Base-by-base conservation (phyloP, 1,140 invertebrate genomes). In the Drosophila hydei region DNA sequence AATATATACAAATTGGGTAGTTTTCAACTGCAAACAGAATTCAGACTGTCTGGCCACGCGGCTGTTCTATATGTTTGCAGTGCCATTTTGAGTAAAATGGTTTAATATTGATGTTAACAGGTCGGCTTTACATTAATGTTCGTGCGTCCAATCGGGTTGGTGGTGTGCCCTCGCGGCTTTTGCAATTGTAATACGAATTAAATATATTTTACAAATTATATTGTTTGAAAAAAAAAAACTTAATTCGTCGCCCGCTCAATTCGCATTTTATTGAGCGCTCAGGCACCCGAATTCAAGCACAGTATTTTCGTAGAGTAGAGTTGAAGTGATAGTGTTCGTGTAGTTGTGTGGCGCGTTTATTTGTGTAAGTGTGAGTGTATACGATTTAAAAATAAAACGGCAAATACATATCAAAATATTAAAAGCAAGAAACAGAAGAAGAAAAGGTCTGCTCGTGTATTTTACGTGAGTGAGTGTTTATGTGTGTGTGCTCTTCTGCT, bases 341-440 rank as follows among this genome's bases (percentile, higher is more conserved):
- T 67, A 38, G 30, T 38, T 50, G 16, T 42, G 38, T 42, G 38
- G 38, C 38, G 38, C 38, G 40, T 72, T 16, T 30, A 21, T 23
- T 45, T 72, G 58, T 55, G 25, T 55, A 25, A 16, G 42, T 69
- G 74, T 60, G 63, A 42, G 14, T 56, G 68, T 74, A 38, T 55
- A 52, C 62, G 75, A 69, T 87, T 87, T 87, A 88, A 88, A 87
- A 87, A 87, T 87, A 87, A 87, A 75, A 78, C 81, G 38, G 75
- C 78, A 83, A 87, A 83, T 87, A 84, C 80, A 84, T 84, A 84
- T 80, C 52, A 79, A 77, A 79, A 72, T 77, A 76, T 83, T 88
- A 68, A 77, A 83, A 70, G 78, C 70, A 75, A 79, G 59, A 74
- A 87, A 62, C 58, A 64, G 71, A 74, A 30, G 51, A 72, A 74